These are phyloP conservation scores for Epicampocera succincta DNA, from an alignment of 2,888 invertebrate species.

Conservation along the genomic window DNA sequence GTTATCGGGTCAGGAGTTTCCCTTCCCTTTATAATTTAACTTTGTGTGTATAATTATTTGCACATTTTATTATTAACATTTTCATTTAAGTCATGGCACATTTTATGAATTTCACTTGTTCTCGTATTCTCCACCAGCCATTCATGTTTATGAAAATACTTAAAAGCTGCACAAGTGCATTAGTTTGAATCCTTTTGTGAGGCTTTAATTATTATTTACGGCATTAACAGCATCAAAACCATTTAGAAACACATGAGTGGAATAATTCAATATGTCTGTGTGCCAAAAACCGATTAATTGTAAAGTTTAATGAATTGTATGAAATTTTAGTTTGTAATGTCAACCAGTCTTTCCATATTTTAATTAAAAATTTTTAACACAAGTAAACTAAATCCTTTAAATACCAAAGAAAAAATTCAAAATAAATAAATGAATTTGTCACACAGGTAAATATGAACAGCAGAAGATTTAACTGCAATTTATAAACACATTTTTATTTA, in stretches of 20 bases:
- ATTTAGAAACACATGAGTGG: neutral
- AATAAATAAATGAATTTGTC: conserved; percentile 11
- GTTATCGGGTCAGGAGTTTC: too few species aligned
- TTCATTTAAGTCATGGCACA: too few species aligned
- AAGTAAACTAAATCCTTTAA: conserved; percentile 30
- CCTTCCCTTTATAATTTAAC: too few species aligned
- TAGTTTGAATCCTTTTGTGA: too few species aligned
- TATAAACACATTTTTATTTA: conserved; percentile 13
- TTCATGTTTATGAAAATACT: too few species aligned
- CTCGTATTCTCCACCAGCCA: too few species aligned
- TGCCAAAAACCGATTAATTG: conserved; percentile 4
- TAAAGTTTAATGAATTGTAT: neutral
- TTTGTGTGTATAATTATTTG: too few species aligned
- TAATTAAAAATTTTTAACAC: conserved; percentile 30
- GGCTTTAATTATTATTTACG: conserved; percentile 30
- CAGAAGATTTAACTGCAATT: neutral
- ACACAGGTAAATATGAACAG: neutral
- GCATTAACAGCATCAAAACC: conserved; percentile 13
- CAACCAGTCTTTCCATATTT: conserved; percentile 26
- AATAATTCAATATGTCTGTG: neutral
- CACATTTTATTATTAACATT: too few species aligned
- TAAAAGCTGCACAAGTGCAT: too few species aligned
- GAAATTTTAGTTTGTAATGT: neutral
- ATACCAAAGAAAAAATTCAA: neutral
- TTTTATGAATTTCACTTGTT: too few species aligned